Percentiles rank a stretch among this genome's conserved stretches.
phyloP scores from a whole-genome alignment of 2,113 vertebrate genomes.

The Anguilla rostrata region DNA sequence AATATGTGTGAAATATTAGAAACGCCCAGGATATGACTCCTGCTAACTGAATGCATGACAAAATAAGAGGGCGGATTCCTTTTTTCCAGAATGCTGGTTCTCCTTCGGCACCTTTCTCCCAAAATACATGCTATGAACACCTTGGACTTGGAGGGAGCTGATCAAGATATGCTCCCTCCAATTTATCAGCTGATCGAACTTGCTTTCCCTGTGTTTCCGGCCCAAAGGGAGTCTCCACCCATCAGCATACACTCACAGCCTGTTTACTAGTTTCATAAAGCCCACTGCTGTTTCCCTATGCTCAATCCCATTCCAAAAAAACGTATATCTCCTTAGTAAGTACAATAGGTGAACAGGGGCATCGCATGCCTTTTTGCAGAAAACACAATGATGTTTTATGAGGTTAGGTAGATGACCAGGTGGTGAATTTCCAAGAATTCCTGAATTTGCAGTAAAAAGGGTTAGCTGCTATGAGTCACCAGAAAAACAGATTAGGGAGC shows the following conservation, averaged over 20 bases:
- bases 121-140: constrained; percentile 93
- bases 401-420: background rate
- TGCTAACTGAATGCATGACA: too few relatives aligned
- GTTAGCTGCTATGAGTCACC: background rate
- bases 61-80: constrained; percentile 58
- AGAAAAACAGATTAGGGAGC: background rate
- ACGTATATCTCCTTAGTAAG: background rate
- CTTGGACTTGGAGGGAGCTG: constrained; percentile 96
- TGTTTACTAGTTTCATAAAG: background rate
- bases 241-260: background rate
- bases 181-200: constrained; percentile 99
- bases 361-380: background rate
- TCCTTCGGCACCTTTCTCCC: constrained; percentile 91
- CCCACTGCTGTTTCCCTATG: background rate
- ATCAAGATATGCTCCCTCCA: constrained; percentile 98
- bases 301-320: background rate
- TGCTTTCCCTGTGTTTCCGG: constrained; percentile 91
- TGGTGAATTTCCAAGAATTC: background rate
- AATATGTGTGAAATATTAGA: background rate
- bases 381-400: background rate
- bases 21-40: too few relatives aligned
- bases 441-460: background rate
- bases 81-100: constrained; percentile 96
- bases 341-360: background rate
- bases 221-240: constrained; percentile 73